A percentile compares a stretch with the other conserved stretches of the same genome.
These are phyloP conservation scores for Trematomus bernacchii DNA, from an alignment of 2,797 vertebrate genomes.

Conservation along the genomic window DNA sequence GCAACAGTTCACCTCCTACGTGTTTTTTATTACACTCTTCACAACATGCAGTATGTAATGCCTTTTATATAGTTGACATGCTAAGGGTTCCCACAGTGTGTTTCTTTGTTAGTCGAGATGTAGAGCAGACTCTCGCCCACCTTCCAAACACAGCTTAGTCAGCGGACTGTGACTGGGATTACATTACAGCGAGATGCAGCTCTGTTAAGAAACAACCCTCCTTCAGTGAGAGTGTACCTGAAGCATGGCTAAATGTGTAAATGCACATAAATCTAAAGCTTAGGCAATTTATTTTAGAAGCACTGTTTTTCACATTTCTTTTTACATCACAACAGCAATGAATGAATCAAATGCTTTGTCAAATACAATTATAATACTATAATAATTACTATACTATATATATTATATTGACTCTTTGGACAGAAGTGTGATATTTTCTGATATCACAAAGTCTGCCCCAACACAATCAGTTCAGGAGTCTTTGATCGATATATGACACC, in stretches of 20 bases:
- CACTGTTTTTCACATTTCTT: too few species aligned
- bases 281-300: too few species aligned
- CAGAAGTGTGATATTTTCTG: too few species aligned
- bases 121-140: neutral
- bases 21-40: neutral
- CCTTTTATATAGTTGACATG: neutral
- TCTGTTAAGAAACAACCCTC: neutral
- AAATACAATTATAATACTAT: too few species aligned
- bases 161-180: slow-evolving; percentile 32
- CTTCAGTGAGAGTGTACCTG: neutral
- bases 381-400: too few species aligned
- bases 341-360: too few species aligned
- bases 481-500: too few species aligned
- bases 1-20: neutral
- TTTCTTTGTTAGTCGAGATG: slow-evolving; percentile 10
- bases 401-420: too few species aligned
- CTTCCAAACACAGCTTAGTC: neutral
- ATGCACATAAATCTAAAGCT: neutral
- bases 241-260: slow-evolving; percentile 21
- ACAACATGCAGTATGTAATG: neutral
- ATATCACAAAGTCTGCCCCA: too few species aligned
- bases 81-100: neutral
- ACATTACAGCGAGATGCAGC: slow-evolving; percentile 16
- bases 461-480: too few species aligned
- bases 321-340: too few species aligned